Base-by-base conservation (phyloP, 2,113 vertebrate species). In the Lophura nycthemera region DNA sequence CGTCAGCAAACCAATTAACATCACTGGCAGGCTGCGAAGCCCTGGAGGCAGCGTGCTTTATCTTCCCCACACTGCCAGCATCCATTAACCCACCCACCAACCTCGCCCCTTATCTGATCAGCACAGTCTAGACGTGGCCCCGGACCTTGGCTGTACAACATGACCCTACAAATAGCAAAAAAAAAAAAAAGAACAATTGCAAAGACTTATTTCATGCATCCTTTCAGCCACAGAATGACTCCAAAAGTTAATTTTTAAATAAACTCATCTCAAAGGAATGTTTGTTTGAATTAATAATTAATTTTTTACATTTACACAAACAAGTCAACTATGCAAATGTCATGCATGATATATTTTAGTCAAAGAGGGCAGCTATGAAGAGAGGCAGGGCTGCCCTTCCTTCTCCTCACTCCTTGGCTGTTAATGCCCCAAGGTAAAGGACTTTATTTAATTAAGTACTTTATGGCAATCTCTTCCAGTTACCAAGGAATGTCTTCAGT, bases 211-310 rank as follows among this genome's bases (percentile, higher is more conserved):
- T 75, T 16, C 66, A 70, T 2, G 79, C 80, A 88, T 86, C 81
- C 92, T 60, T 95, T 82, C 83, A 92, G 81, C 16, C 42, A 34
- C 38, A 34, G 59, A 84, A 83, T 19, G 34, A 78, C 73, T 83
- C 56, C 45, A 38, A 3, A 54, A 79, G 96, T 97, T 97, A 97
- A 97, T 96, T 90, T 96, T 92, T 96, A 97, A 96, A 88, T 83
- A 78, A 77, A 81, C 48, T 74, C 50, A 88, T 59, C 83, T 83
- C 83, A 80, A 59, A 93, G 89, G 95, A 96, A 97, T 95, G 88
- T 43, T 81, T 59, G 80, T 45, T 83, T 60, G 78, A 92, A 92
- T 89, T 95, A 96, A 96, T 95, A 11, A 96, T 95, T 96, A 94
- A 54, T 67, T 59, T 70, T 56, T 77, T 48, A 76, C 56, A 61